Percentiles rank a stretch among this genome's conserved stretches.
Evolutionary conservation across 1,140 invertebrate genomes (phyloP).

Genomic region (Anthonomus grandis): DNA sequence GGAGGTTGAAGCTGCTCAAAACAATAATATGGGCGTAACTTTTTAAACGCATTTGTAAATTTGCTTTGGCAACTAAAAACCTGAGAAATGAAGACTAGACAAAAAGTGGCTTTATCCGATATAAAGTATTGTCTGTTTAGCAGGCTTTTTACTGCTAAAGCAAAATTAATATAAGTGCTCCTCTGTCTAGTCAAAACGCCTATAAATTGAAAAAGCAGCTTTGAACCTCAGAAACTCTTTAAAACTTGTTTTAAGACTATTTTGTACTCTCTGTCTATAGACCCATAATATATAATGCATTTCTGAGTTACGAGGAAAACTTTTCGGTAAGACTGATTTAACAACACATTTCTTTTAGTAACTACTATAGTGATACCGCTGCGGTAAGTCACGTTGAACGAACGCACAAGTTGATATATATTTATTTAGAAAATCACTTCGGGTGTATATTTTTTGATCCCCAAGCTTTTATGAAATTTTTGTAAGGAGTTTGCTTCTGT

Average conservation of each 20-base stretch:
- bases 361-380: conserved; percentile 43
- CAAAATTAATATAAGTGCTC: too few species aligned
- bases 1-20: too few species aligned
- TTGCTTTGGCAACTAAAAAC: too few species aligned
- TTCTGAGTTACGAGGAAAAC: conserved; percentile 24
- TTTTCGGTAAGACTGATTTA: conserved; percentile 51
- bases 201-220: neutral
- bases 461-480: too few species aligned
- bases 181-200: too few species aligned
- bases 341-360: conserved; percentile 49
- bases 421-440: neutral
- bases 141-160: too few species aligned
- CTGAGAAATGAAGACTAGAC: too few species aligned
- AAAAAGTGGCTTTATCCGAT: too few species aligned
- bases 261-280: conserved; percentile 6
- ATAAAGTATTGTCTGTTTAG: too few species aligned
- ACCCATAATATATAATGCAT: neutral
- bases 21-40: too few species aligned
- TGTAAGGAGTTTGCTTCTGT: too few species aligned
- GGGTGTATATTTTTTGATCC: neutral
- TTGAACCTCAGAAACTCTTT: neutral
- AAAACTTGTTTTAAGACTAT: conserved; percentile 17
- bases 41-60: too few species aligned
- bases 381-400: conserved; percentile 1
- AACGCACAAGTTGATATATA: neutral